These are phyloP conservation scores for Ecliptopera silaceata DNA, from an alignment of 2,888 invertebrate genomes.

Conservation along the genomic window DNA sequence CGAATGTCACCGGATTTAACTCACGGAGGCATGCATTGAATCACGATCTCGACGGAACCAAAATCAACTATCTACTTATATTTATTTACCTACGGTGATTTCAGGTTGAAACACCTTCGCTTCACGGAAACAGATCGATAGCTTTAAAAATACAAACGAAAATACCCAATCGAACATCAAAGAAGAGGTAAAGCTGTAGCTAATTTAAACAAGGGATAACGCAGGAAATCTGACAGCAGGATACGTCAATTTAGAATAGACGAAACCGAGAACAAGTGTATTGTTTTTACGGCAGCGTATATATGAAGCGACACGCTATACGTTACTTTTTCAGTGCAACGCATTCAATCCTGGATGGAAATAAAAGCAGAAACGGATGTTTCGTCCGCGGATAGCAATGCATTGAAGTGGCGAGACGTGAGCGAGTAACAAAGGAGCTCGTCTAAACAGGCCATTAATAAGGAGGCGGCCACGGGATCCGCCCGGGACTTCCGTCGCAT, in stretches of 20 bases:
- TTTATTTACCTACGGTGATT: slow-evolving; percentile 18
- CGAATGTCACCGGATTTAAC: slow-evolving; percentile 61
- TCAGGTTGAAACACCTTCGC: slow-evolving; percentile 8
- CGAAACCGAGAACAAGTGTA: slow-evolving; percentile 58
- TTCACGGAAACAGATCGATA: slow-evolving; percentile 41
- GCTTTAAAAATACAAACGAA: slow-evolving; percentile 45
- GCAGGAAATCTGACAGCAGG: slow-evolving; percentile 77
- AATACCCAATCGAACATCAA: slow-evolving; percentile 62
- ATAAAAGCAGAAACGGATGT: slow-evolving; percentile 40
- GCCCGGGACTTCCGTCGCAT: slow-evolving; percentile 76
- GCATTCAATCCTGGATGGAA: slow-evolving; percentile 34
- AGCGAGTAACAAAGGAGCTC: slow-evolving; percentile 78
- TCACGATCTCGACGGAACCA: slow-evolving; percentile 46
- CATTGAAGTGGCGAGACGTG: slow-evolving; percentile 71
- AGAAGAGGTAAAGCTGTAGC: slow-evolving; percentile 56
- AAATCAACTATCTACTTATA: too few species aligned
- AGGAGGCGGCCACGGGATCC: slow-evolving; percentile 74
- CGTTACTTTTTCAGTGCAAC: slow-evolving; percentile 45
- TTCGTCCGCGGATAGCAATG: slow-evolving; percentile 35
- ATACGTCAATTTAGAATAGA: slow-evolving; percentile 78
- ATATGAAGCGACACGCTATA: slow-evolving; percentile 37
- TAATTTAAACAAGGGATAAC: slow-evolving; percentile 72
- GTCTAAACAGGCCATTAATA: slow-evolving; percentile 82
- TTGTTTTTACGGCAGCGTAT: slow-evolving; percentile 48
- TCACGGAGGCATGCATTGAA: slow-evolving; percentile 50